Evolutionary conservation across 2,797 vertebrate species (phyloP).

Genomic region (Hydrocynus forskahlii): DNA sequence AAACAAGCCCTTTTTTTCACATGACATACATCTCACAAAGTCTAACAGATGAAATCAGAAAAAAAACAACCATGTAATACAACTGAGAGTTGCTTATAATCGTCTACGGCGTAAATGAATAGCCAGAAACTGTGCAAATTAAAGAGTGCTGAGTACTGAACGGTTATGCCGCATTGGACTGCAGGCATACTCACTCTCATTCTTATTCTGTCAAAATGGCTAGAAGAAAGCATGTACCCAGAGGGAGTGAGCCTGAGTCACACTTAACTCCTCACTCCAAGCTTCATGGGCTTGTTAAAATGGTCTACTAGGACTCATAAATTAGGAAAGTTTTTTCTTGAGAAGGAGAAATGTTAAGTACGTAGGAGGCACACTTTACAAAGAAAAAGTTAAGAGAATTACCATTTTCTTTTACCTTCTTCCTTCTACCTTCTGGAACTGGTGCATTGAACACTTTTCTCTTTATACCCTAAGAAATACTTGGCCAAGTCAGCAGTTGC

Average conservation of each 20-base stretch:
- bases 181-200: constrained; percentile 22
- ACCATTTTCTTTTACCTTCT: constrained; percentile 11
- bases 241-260: constrained; percentile 14
- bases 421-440: not conserved
- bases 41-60: constrained; percentile 1
- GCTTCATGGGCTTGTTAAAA: constrained; percentile 69
- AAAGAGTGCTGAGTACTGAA: constrained; percentile 9
- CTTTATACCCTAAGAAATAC: not conserved
- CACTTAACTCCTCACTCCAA: constrained; percentile 57
- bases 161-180: not conserved
- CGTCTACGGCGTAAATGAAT: constrained; percentile 34
- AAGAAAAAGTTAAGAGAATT: constrained; percentile 58
- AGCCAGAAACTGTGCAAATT: constrained; percentile 7
- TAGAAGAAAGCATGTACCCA: constrained; percentile 59
- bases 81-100: constrained; percentile 25
- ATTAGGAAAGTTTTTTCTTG: constrained; percentile 73
- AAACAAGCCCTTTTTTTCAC: constrained; percentile 24
- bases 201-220: constrained; percentile 16
- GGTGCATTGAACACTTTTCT: not conserved
- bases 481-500: not conserved
- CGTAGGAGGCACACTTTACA: constrained; percentile 64
- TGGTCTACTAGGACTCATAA: constrained; percentile 67
- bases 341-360: constrained; percentile 62
- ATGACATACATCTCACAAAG: constrained; percentile 28
- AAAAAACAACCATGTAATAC: constrained; percentile 40